Percentiles rank a stretch among this genome's conserved stretches.
phyloP scores from a whole-genome alignment of 2,113 vertebrate species.

The Ascaphus truei region DNA sequence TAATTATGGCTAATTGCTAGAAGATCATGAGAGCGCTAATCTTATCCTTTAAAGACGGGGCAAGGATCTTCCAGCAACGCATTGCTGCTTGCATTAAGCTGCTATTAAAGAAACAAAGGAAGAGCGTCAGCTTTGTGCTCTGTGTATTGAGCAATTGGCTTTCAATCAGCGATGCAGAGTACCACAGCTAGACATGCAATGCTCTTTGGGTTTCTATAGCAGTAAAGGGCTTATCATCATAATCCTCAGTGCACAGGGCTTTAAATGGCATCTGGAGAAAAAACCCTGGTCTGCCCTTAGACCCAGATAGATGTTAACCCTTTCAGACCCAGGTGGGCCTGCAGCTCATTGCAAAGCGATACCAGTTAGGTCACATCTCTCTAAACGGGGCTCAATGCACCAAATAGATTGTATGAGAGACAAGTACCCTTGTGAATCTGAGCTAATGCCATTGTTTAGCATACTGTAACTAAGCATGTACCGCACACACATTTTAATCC shows the following conservation, averaged over 20 bases:
- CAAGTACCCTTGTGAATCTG: no score
- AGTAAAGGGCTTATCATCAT: slow-evolving; percentile 36
- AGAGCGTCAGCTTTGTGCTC: slow-evolving; percentile 9
- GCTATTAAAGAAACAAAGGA: slow-evolving; percentile 28
- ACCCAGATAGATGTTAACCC: slow-evolving; percentile 30
- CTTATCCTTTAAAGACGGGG: slow-evolving; percentile 1
- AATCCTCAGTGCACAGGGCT: slow-evolving; percentile 32
- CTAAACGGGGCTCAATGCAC: no score
- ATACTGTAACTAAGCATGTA: no score
- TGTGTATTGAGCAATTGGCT: slow-evolving; percentile 9
- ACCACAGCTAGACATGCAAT: slow-evolving; percentile 31
- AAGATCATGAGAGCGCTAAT: slow-evolving; percentile 17
- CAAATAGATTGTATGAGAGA: no score
- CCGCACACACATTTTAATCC: no score
- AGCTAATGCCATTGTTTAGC: no score
- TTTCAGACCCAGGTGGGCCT: background rate
- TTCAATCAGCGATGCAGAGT: background rate
- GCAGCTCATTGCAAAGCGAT: background rate
- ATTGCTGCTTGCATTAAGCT: slow-evolving; percentile 5
- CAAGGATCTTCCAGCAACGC: background rate
- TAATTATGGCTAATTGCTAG: slow-evolving; percentile 24
- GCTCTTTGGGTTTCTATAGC: slow-evolving; percentile 39
- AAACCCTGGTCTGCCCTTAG: slow-evolving; percentile 30
- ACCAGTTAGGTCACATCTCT: no score
- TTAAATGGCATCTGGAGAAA: slow-evolving; percentile 33